Evolutionary conservation across 1,140 invertebrate species (phyloP).

Genomic region (Cotesia chilonis): DNA sequence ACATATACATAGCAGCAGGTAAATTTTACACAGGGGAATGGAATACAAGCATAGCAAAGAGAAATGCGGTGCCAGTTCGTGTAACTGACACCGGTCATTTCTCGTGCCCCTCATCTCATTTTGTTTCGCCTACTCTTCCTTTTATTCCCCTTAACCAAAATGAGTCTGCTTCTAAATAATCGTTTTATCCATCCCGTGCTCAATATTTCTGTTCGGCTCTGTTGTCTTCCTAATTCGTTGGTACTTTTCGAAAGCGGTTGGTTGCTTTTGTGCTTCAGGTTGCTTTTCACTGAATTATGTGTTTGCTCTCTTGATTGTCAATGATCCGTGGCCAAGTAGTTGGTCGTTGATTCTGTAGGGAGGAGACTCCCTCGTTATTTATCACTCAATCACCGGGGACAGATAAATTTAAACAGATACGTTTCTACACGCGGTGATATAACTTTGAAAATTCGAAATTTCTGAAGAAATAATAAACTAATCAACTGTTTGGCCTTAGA

Average conservation of each 20-base stretch:
- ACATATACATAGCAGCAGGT: slow-evolving; percentile 28
- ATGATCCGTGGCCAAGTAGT: slow-evolving; percentile 33
- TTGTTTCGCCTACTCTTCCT: slow-evolving; percentile 49
- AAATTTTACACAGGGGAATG: slow-evolving; percentile 24
- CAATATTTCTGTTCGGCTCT: too few species aligned
- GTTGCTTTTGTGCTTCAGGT: too few species aligned
- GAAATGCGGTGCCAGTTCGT: slow-evolving; percentile 59
- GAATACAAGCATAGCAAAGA: slow-evolving; percentile 42
- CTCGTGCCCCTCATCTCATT: slow-evolving; percentile 58
- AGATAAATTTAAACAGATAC: too few species aligned
- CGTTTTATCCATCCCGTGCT: too few species aligned
- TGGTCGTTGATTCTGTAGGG: too few species aligned
- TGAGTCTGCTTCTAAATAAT: neutral
- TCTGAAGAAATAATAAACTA: too few species aligned
- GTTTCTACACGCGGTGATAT: too few species aligned
- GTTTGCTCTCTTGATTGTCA: slow-evolving; percentile 45
- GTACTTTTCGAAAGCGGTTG: too few species aligned
- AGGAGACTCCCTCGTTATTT: neutral
- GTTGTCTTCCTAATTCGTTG: too few species aligned
- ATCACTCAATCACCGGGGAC: too few species aligned
- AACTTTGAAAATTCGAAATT: too few species aligned
- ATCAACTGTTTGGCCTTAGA: too few species aligned
- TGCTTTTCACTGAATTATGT: slow-evolving; percentile 34
- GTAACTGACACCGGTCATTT: slow-evolving; percentile 64
- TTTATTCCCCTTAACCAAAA: slow-evolving; percentile 15